These are phyloP conservation scores for Vesta saturnalis DNA, from an alignment of 2,888 invertebrate species.

Conservation along the genomic window DNA sequence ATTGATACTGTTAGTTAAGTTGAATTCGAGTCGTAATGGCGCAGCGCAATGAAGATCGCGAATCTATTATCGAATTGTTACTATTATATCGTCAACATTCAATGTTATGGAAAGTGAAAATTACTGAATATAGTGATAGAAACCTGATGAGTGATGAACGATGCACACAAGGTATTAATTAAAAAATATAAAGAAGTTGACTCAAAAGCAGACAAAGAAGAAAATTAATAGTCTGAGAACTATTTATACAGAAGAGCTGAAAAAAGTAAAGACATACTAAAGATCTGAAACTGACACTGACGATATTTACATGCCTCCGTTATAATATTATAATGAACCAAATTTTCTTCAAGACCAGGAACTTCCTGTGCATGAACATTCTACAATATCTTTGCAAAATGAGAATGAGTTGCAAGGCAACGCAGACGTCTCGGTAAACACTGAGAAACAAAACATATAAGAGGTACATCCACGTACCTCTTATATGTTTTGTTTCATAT, in stretches of 20 bases:
- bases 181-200: neutral
- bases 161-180: neutral
- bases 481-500: no score
- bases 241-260: neutral
- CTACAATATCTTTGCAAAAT: no score
- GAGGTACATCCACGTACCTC: no score
- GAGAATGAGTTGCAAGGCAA: no score
- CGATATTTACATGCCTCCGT: no score
- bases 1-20: neutral
- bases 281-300: no score
- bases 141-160: conserved; percentile 2
- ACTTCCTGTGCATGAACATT: no score
- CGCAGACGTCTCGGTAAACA: neutral
- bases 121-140: neutral
- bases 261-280: no score
- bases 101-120: neutral
- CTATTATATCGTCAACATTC: conserved; percentile 2
- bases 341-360: no score
- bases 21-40: neutral
- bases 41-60: neutral
- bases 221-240: neutral
- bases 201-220: neutral
- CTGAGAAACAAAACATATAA: neutral
- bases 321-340: no score
- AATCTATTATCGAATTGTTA: no score